These are phyloP conservation scores for Gavia stellata DNA, from an alignment of 2,113 vertebrate genomes.

Conservation along the genomic window DNA sequence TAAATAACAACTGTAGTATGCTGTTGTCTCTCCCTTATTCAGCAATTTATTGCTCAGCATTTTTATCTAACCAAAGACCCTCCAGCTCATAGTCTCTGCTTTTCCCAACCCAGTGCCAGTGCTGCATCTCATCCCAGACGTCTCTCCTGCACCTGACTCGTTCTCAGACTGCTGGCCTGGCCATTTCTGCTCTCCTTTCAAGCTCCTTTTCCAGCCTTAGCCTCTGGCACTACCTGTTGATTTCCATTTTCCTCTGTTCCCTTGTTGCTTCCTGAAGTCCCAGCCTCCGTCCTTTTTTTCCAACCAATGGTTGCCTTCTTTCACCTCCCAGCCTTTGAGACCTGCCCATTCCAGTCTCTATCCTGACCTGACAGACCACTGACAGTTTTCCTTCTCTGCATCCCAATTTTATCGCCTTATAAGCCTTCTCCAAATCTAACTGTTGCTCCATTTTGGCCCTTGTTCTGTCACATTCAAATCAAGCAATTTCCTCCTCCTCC, in stretches of 20 bases:
- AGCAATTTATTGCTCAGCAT: not conserved
- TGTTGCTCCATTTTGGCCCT: not conserved
- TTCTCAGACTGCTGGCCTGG: not conserved
- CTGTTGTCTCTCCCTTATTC: not conserved
- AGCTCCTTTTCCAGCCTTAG: not conserved
- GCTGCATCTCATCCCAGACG: not conserved
- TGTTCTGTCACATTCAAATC: not conserved
- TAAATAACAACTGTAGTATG: not conserved
- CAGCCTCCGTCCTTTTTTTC: not conserved
- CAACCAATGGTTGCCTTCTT: accelerated
- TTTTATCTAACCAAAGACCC: not conserved
- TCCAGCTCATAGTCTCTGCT: not conserved
- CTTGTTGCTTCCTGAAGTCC: not conserved
- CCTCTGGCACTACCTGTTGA: not conserved
- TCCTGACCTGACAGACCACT: not conserved
- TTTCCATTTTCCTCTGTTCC: not conserved
- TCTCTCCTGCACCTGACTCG: not conserved
- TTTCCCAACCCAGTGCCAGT: not conserved
- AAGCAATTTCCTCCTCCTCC: not conserved
- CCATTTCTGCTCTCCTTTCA: not conserved
- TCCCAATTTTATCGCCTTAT: not conserved
- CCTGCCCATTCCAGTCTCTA: not conserved
- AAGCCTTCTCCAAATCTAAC: not conserved
- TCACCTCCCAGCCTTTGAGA: not conserved
- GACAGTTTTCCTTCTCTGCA: not conserved